Conservation (phyloP, 1,140 invertebrate species). For the Formica selysi region DNA sequence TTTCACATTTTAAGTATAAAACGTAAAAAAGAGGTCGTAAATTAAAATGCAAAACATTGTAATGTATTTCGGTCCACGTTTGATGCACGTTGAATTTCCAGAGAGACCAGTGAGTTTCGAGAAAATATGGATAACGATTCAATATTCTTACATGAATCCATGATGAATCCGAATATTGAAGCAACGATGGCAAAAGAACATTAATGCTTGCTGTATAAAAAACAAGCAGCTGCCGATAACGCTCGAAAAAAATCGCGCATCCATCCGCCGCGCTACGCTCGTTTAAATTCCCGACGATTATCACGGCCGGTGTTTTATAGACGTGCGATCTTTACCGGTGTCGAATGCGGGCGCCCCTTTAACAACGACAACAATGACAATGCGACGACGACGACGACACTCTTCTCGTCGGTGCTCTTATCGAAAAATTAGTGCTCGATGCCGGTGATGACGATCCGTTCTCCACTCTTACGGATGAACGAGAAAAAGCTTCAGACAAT, state of each 20-base stretch:
- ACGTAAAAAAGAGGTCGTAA: slow-evolving; percentile 18
- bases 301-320: slow-evolving; percentile 16
- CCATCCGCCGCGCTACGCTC: not conserved
- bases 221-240: slow-evolving; percentile 30
- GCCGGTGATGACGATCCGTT: not conserved
- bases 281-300: slow-evolving; percentile 22
- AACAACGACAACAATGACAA: not conserved
- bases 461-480: not conserved
- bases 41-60: slow-evolving; percentile 30
- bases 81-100: not conserved
- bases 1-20: slow-evolving; percentile 32
- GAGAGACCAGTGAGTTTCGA: slow-evolving; percentile 2
- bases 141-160: not conserved
- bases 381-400: not conserved
- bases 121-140: not conserved
- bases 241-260: slow-evolving; percentile 4
- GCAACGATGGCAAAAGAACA: not conserved
- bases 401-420: slow-evolving; percentile 27
- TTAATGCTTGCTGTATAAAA: slow-evolving; percentile 20
- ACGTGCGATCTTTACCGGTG: not conserved
- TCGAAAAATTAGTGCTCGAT: slow-evolving; percentile 50
- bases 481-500: slow-evolving; percentile 15
- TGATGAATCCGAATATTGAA: slow-evolving; percentile 30
- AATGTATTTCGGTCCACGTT: not conserved
- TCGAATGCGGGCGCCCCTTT: slow-evolving; percentile 51